Conservation (phyloP, 2,113 vertebrate genomes). For the Rhinoderma darwinii region DNA sequence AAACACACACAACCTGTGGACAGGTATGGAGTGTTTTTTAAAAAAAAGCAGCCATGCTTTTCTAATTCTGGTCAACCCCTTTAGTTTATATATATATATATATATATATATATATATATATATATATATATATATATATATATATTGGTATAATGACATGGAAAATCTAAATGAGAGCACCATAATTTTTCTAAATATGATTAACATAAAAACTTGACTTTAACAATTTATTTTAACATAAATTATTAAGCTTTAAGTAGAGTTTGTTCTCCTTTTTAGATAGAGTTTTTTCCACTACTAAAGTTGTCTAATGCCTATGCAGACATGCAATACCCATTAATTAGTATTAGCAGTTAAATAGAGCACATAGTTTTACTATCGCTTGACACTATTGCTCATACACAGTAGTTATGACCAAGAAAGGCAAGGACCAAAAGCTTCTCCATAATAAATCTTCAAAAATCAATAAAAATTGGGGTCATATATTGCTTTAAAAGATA, state of each 20-base stretch:
- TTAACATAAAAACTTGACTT: too few relatives aligned
- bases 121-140: too few relatives aligned
- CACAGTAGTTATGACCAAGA: constrained; percentile 46
- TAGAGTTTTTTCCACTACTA: not conserved
- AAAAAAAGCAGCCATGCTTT: too few relatives aligned
- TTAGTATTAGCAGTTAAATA: not conserved
- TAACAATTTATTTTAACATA: too few relatives aligned
- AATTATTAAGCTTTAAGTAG: too few relatives aligned
- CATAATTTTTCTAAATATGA: too few relatives aligned
- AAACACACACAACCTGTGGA: too few relatives aligned
- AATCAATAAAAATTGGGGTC: constrained; percentile 79
- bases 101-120: constrained; percentile 8
- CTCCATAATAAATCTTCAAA: constrained; percentile 70
- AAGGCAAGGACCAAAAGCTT: constrained; percentile 64
- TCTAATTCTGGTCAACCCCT: too few relatives aligned
- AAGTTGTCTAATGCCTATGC: not conserved
- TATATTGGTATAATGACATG: too few relatives aligned
- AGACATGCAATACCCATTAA: not conserved
- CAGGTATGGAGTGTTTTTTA: too few relatives aligned
- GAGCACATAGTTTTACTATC: not conserved
- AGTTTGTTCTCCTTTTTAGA: too few relatives aligned
- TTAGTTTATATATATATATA: not conserved
- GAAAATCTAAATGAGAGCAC: too few relatives aligned
- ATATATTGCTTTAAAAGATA: constrained; percentile 77
- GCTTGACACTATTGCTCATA: not conserved